Conservation (phyloP, 2,797 vertebrate genomes). For the Sphenopsis melanotis region DNA sequence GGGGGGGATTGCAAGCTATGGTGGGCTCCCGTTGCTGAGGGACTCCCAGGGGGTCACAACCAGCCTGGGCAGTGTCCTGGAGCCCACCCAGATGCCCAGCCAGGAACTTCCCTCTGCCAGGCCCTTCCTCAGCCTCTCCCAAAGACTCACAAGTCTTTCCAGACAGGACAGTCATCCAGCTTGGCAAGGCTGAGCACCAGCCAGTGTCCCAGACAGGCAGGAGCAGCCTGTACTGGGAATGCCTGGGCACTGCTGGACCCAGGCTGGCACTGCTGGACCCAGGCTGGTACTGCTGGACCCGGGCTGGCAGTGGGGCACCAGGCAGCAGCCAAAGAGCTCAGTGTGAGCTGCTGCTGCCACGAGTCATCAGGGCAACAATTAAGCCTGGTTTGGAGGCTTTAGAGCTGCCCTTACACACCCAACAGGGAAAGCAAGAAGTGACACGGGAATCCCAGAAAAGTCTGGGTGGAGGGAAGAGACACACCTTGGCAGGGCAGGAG, state of each 20-base stretch:
- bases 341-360: accelerated
- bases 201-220: neutral
- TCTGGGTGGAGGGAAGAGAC: neutral
- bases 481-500: neutral
- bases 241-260: neutral
- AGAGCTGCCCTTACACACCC: neutral
- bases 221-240: neutral
- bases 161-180: neutral
- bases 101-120: neutral
- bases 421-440: neutral
- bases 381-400: neutral
- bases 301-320: neutral
- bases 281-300: neutral
- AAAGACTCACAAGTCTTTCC: neutral
- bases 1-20: neutral
- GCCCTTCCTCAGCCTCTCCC: neutral
- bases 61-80: neutral
- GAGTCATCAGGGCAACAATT: neutral
- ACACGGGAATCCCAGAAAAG: neutral
- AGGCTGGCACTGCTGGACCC: neutral
- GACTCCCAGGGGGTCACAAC: neutral
- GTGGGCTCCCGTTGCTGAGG: neutral
- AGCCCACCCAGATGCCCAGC: neutral
- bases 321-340: neutral
- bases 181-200: neutral